phyloP scores from a whole-genome alignment of 2,888 invertebrate genomes.

The Entomobrya proxima region DNA sequence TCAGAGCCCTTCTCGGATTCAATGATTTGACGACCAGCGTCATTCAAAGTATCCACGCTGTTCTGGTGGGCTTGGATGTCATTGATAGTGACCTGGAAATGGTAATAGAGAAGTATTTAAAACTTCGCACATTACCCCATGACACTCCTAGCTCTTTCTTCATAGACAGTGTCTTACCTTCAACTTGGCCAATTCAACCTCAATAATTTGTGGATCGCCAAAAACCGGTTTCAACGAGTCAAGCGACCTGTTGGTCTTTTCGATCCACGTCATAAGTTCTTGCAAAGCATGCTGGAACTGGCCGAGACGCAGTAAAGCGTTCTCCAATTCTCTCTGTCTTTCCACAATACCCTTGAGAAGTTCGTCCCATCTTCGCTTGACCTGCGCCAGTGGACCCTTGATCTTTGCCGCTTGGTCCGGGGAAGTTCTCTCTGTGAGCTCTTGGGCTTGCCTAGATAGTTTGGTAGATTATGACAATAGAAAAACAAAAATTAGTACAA shows the following conservation, averaged over 20 bases:
- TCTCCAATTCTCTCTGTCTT: conserved; percentile 93
- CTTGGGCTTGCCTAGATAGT: conserved; percentile 91
- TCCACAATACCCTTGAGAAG: conserved; percentile 93
- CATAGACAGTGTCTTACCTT: conserved; percentile 84
- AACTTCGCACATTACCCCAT: background rate
- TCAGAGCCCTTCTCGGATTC: conserved; percentile 87
- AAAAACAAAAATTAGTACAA: background rate
- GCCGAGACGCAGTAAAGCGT: conserved; percentile 93
- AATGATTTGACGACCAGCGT: conserved; percentile 94
- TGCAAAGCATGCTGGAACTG: conserved; percentile 98
- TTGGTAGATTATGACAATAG: conserved; percentile 12
- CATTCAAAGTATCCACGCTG: conserved; percentile 95
- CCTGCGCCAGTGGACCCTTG: conserved; percentile 91
- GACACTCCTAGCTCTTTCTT: conserved; percentile 2
- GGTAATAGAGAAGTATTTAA: no score
- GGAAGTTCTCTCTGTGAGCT: conserved; percentile 94
- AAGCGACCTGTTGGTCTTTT: conserved; percentile 90
- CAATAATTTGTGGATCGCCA: conserved; percentile 95
- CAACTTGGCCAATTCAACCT: conserved; percentile 96
- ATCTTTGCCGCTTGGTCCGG: conserved; percentile 95
- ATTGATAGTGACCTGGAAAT: conserved; percentile 89
- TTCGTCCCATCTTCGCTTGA: conserved; percentile 96
- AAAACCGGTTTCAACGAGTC: conserved; percentile 92
- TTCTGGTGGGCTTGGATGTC: conserved; percentile 98
- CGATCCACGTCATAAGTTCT: conserved; percentile 96